Percentiles rank a stretch among this genome's conserved stretches.
Evolutionary conservation across 2,113 vertebrate species (phyloP).

Genomic region (Parus major): DNA sequence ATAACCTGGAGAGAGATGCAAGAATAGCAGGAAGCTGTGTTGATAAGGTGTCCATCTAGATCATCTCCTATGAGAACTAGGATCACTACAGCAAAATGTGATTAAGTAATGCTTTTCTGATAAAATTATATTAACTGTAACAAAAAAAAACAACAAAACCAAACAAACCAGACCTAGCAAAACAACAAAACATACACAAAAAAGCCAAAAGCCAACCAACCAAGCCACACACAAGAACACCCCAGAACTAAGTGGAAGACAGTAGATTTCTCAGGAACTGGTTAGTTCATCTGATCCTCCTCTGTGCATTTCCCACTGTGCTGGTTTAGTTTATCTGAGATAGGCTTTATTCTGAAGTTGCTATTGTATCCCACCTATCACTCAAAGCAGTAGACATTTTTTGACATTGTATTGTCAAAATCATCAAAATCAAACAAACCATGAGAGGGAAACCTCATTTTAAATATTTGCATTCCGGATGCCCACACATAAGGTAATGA

Average conservation of each 20-base stretch:
- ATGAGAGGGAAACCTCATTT: neutral
- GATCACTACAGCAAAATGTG: neutral
- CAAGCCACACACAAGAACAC: accelerated
- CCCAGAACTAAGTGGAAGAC: neutral
- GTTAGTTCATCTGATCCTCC: neutral
- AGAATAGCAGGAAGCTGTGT: neutral
- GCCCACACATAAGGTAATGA: neutral
- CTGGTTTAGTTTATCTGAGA: neutral
- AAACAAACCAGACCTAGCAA: neutral
- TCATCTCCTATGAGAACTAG: neutral
- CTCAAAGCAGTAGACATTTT: neutral
- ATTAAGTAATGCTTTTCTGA: neutral
- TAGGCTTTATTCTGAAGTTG: neutral
- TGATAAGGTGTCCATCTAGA: neutral
- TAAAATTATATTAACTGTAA: neutral
- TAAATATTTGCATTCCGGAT: neutral
- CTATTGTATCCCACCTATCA: neutral
- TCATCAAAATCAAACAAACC: neutral
- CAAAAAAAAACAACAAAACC: neutral
- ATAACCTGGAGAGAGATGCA: neutral
- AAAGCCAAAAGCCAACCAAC: neutral
- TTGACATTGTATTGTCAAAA: neutral
- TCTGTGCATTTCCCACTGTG: neutral
- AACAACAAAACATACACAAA: neutral
- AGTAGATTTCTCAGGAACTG: neutral